Evolutionary conservation across 2,888 invertebrate genomes (phyloP), one percentile per base, ranked within the genome.

Genomic region (Steinernema carpocapsae): DNA sequence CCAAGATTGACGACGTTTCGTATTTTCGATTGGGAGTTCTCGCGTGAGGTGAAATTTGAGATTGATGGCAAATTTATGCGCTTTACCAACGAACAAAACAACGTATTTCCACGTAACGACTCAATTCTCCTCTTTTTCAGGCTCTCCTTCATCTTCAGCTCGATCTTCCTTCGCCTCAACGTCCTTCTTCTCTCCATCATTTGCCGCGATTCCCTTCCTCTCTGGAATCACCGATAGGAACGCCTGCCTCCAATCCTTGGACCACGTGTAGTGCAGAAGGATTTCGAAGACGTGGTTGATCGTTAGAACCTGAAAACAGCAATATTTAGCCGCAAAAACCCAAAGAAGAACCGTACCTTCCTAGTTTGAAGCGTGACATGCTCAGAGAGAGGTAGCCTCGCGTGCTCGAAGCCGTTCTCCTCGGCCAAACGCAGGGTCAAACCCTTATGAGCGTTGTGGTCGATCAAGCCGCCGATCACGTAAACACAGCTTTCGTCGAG

Each of bases 381-480:
- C 88, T 95, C 93, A 79, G 92, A 92, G 81, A 99, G 91, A 0
- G 99, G 97, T 64, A 99, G 89, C 84, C 93, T 74, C 0, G 89
- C 90, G 73, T 87, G 87, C 6, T 71, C 74, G 64, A 78, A 82
- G 3, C 84, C 84, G 87, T 92, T 92, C 84, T 93, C 91, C 48
- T 90, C 87, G 1, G 99, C 97, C 83, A 93, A 90, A 81, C 92
- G 91, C 88, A 93, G 92, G 87, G 96, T 96, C 6, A 86, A 19
- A 94, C 89, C 93, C 91, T 97, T 97, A 82, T 95, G 93, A 82
- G 93, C 91, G 89, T 99, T 99, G 88, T 99, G 97, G 89, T 99
- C 99, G 0, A 99, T 95, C 59, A 99, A 90, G 32, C 97, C 99
- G 51, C 99, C 99, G 88, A 99, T 97, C 71, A 99, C 92, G 87